Evolutionary conservation across 2,797 vertebrate species (phyloP).

Genomic region (Crypturellus tataupa): DNA sequence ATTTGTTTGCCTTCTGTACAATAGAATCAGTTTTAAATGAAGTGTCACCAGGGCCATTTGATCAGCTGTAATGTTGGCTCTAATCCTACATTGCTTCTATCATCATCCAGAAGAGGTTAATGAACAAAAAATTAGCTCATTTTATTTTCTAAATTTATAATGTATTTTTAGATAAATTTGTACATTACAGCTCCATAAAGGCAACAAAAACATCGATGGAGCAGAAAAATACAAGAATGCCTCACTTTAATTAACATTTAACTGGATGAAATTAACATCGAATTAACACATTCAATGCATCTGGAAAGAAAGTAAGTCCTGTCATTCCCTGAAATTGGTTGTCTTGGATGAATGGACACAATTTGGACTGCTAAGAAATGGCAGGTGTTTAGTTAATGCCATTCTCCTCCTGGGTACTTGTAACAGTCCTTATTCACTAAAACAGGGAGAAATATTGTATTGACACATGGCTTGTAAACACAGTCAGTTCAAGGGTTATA

Average conservation of each 20-base stretch:
- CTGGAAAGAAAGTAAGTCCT: background rate
- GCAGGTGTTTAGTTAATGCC: background rate
- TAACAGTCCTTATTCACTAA: background rate
- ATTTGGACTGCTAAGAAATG: background rate
- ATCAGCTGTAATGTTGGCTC: background rate
- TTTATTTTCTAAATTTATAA: background rate
- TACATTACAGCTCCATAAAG: background rate
- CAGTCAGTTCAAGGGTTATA: constrained; percentile 2
- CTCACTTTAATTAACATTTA: background rate
- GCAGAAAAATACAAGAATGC: background rate
- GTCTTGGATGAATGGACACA: background rate
- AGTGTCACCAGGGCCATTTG: background rate
- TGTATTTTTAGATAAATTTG: background rate
- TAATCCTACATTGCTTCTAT: background rate
- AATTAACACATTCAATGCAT: background rate
- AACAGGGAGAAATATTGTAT: background rate
- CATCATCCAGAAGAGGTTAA: background rate
- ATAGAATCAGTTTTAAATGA: background rate
- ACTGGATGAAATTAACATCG: background rate
- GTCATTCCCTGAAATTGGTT: background rate
- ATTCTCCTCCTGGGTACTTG: background rate
- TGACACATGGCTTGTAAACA: background rate
- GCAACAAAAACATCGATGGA: background rate
- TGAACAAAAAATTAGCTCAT: background rate
- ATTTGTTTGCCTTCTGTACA: background rate